phyloP scores from a whole-genome alignment of 53 echinoderm and acorn worm genomes.

The Temnopleurus reevesii region DNA sequence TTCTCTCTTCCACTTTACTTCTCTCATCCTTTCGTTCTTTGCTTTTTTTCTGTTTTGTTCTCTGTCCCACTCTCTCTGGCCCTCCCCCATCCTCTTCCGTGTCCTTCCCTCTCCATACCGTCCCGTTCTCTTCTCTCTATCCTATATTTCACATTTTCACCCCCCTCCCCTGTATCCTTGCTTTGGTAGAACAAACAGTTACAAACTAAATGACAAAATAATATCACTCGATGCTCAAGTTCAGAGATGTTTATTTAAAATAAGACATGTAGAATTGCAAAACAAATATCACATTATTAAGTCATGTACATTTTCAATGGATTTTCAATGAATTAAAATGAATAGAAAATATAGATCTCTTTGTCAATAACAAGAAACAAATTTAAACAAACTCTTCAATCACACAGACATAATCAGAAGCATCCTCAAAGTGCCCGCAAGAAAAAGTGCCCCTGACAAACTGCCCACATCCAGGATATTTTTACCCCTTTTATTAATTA shows the following conservation, averaged over 20 bases:
- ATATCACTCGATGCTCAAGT: neutral
- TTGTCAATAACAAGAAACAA: neutral
- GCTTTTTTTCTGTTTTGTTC: neutral
- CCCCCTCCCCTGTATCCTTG: no score
- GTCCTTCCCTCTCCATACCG: neutral
- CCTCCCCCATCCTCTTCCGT: neutral
- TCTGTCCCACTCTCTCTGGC: neutral
- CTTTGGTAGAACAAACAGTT: no score
- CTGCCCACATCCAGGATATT: no score
- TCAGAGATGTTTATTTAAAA: constrained; percentile 48
- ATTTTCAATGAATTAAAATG: constrained; percentile 24
- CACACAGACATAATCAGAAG: neutral
- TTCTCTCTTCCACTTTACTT: neutral
- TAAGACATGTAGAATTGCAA: constrained; percentile 37
- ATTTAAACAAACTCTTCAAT: neutral
- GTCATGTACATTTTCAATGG: constrained; percentile 3
- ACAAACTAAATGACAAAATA: neutral
- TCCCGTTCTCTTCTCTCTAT: neutral
- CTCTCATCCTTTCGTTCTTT: neutral
- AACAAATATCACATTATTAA: neutral
- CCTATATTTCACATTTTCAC: no score
- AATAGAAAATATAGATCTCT: constrained; percentile 48
- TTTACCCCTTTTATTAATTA: no score
- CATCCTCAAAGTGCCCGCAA: no score
- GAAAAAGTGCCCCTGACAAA: no score